Evolutionary conservation across 2,888 invertebrate genomes (phyloP).

Genomic region (Dorcus parallelipipedus): DNA sequence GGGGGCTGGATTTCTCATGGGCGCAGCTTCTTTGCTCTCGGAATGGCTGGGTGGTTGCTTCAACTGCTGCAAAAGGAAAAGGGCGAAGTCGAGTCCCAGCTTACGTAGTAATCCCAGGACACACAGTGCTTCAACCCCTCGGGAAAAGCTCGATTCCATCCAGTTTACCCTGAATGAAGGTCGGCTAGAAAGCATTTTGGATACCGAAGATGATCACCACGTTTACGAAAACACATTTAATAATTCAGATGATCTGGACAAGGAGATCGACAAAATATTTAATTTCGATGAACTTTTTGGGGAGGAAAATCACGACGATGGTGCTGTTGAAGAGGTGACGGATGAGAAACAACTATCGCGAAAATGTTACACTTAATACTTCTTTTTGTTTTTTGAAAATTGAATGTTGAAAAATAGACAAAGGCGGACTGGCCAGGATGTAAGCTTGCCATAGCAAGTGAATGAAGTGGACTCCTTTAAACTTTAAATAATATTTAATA

Average conservation of each 20-base stretch:
- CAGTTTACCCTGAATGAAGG: constrained; percentile 6
- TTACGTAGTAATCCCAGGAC: constrained; percentile 42
- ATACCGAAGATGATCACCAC: constrained; percentile 1
- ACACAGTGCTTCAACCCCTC: constrained; percentile 35
- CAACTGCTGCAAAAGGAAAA: constrained; percentile 9
- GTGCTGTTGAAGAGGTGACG: constrained; percentile 8
- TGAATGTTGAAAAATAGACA: too few species aligned
- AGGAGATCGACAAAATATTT: constrained; percentile 35
- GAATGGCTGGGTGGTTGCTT: constrained; percentile 69
- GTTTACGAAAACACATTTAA: constrained; percentile 12
- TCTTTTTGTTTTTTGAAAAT: too few species aligned
- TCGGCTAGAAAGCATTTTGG: constrained; percentile 5
- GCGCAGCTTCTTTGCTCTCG: constrained; percentile 59
- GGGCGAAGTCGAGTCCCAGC: constrained; percentile 22
- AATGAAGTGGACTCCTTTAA: too few species aligned
- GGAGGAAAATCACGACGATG: constrained; percentile 22
- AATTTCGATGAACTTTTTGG: constrained; percentile 36
- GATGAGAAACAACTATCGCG: too few species aligned
- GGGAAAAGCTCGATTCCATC: constrained; percentile 32
- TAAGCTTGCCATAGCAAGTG: too few species aligned
- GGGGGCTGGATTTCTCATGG: constrained; percentile 66
- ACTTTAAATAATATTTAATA: too few species aligned
- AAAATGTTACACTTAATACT: too few species aligned
- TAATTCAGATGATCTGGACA: constrained; percentile 19
- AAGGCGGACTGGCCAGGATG: too few species aligned